phyloP scores from a whole-genome alignment of 37 sponge, comb jelly and placozoan genomes.

The Hormiphora californensis region DNA sequence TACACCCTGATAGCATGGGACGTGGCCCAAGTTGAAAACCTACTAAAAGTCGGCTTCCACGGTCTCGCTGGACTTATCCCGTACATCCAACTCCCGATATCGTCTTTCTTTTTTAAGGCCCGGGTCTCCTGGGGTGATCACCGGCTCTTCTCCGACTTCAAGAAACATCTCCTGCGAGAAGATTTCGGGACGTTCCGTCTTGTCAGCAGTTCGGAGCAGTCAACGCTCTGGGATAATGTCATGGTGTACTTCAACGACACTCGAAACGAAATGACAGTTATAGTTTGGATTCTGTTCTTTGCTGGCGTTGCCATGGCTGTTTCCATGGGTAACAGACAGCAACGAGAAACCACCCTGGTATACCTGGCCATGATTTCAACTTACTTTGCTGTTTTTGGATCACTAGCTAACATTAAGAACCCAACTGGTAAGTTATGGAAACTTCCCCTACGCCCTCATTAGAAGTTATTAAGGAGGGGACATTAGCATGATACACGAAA shows the following conservation, averaged over 20 bases:
- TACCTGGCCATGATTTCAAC: slow-evolving; percentile 8
- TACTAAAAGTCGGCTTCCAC: background rate
- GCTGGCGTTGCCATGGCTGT: background rate
- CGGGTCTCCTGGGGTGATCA: slow-evolving; percentile 46
- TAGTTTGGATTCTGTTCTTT: slow-evolving; percentile 35
- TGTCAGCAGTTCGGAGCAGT: slow-evolving; percentile 50
- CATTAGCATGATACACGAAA: too few species aligned
- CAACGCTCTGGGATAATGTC: slow-evolving; percentile 30
- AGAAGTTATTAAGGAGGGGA: too few species aligned
- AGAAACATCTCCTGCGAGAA: slow-evolving; percentile 42
- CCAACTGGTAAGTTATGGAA: background rate
- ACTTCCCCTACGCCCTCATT: too few species aligned
- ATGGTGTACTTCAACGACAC: slow-evolving; percentile 53
- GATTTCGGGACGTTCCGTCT: slow-evolving; percentile 49
- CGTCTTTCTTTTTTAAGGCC: slow-evolving; percentile 35
- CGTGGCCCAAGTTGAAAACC: background rate
- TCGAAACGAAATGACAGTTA: background rate
- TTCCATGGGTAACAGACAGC: background rate
- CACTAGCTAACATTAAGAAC: slow-evolving; percentile 44
- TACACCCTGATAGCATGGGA: background rate
- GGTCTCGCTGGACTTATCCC: slow-evolving; percentile 28
- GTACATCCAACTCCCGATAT: slow-evolving; percentile 34
- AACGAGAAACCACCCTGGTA: background rate
- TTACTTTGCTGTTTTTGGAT: slow-evolving; percentile 29
- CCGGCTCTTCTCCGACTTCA: slow-evolving; percentile 35